Conservation (phyloP, 2,888 invertebrate species). For the Thereva nobilitata region DNA sequence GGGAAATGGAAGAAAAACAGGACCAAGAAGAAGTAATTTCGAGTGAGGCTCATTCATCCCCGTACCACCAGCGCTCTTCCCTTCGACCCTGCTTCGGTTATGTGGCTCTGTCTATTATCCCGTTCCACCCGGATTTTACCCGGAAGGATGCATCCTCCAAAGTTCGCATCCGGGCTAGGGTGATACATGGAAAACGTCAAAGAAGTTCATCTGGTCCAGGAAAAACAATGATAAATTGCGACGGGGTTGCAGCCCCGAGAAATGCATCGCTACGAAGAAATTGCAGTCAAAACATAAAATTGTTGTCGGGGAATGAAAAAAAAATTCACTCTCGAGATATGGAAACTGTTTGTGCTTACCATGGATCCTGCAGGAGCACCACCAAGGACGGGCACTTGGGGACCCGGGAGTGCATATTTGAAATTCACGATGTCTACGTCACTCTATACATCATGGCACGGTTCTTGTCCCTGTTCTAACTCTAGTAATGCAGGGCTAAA, state of each 20-base stretch:
- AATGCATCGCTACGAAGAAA: slow-evolving; percentile 27
- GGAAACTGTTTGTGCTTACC: slow-evolving; percentile 8
- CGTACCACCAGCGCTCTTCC: slow-evolving; percentile 2
- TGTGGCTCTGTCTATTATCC: neutral
- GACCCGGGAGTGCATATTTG: slow-evolving; percentile 16
- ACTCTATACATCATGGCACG: slow-evolving; percentile 21
- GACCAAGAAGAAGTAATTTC: slow-evolving; percentile 28
- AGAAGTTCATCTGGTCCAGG: slow-evolving; percentile 28
- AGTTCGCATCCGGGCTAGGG: neutral
- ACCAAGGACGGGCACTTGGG: slow-evolving; percentile 6
- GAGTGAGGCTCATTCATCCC: slow-evolving; percentile 10
- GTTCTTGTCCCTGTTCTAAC: slow-evolving; percentile 19
- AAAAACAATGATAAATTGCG: slow-evolving; percentile 33
- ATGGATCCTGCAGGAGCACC: neutral
- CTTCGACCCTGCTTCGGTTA: slow-evolving; percentile 10
- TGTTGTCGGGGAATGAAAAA: slow-evolving; percentile 12
- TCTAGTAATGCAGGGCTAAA: slow-evolving; percentile 19
- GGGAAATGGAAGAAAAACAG: slow-evolving; percentile 33
- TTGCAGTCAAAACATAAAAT: slow-evolving; percentile 33
- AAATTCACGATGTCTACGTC: slow-evolving; percentile 35
- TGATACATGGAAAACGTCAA: slow-evolving; percentile 32
- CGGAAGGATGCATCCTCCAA: slow-evolving; percentile 17
- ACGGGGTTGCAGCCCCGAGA: slow-evolving; percentile 24
- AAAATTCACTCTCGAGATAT: slow-evolving; percentile 9
- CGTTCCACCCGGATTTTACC: neutral